Evolutionary conservation across 2,888 invertebrate species (phyloP).

Genomic region (Drosophila parthenogenetica): DNA sequence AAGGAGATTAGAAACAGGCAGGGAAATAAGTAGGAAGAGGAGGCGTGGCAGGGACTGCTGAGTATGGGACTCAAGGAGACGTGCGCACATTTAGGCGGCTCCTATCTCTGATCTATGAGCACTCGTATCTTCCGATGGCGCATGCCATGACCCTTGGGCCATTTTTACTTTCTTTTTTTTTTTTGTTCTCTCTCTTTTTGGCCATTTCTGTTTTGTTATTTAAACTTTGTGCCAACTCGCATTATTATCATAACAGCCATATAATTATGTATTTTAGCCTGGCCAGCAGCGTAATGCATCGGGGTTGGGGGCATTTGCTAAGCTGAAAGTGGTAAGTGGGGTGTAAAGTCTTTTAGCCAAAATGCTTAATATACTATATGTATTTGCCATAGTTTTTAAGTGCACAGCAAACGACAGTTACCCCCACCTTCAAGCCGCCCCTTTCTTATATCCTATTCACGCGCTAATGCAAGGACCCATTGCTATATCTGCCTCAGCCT

Average conservation of each 20-base stretch:
- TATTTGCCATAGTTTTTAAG: constrained; percentile 70
- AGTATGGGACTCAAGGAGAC: constrained; percentile 5
- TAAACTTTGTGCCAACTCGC: constrained; percentile 71
- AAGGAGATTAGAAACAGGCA: not conserved
- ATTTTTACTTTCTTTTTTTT: constrained; percentile 27
- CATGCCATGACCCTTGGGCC: constrained; percentile 43
- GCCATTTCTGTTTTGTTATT: constrained; percentile 29
- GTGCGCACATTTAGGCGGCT: constrained; percentile 40
- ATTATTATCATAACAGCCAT: constrained; percentile 75
- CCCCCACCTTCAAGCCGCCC: too few relatives aligned
- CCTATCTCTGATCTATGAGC: constrained; percentile 57
- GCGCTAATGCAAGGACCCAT: too few relatives aligned
- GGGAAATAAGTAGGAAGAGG: too few relatives aligned
- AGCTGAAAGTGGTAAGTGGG: not conserved
- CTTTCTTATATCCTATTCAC: too few relatives aligned
- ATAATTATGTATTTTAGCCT: constrained; percentile 76
- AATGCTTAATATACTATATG: constrained; percentile 61
- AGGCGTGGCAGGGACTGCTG: not conserved
- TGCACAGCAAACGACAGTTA: constrained; percentile 24
- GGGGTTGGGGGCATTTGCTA: constrained; percentile 2
- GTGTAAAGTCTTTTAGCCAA: constrained; percentile 40
- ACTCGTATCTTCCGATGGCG: constrained; percentile 28
- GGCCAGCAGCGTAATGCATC: constrained; percentile 58
- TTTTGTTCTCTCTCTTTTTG: too few relatives aligned
- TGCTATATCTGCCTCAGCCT: too few relatives aligned